A percentile compares a stretch with the other conserved stretches of the same genome.
These are phyloP conservation scores for Phycodurus eques DNA, from an alignment of 2,113 vertebrate species.

Conservation along the genomic window DNA sequence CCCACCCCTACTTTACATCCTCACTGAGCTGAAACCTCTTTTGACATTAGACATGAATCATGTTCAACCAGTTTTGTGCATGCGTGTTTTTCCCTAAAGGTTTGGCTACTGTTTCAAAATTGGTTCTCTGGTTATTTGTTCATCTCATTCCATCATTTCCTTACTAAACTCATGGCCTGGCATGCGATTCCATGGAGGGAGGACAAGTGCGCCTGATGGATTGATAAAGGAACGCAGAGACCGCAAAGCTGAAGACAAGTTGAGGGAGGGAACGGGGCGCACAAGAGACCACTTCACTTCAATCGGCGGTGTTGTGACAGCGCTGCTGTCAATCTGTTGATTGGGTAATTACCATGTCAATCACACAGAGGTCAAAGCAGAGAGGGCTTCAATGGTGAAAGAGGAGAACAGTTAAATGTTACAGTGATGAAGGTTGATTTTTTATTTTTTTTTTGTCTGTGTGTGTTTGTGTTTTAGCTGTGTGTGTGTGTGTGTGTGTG, in stretches of 20 bases:
- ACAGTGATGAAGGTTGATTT: conserved; percentile 46
- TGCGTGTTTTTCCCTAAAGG: neutral
- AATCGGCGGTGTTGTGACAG: conserved; percentile 77
- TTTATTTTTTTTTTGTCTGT: neutral
- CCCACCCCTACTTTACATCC: no score
- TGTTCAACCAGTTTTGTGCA: no score
- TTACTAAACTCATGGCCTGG: conserved; percentile 14
- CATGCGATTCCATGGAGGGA: conserved; percentile 23
- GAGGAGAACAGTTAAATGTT: conserved; percentile 24
- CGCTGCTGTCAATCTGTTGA: conserved; percentile 75
- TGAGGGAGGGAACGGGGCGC: conserved; percentile 31
- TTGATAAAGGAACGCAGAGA: conserved; percentile 54
- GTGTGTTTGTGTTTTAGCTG: neutral
- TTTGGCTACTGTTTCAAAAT: conserved; percentile 15
- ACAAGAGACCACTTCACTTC: conserved; percentile 61
- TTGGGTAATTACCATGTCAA: conserved; percentile 85
- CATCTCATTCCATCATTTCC: conserved; percentile 12
- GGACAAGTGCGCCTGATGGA: conserved; percentile 53
- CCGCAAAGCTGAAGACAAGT: conserved; percentile 16
- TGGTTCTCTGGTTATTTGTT: no score
- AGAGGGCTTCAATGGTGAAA: conserved; percentile 60
- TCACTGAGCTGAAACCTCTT: no score
- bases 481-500: neutral
- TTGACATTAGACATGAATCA: no score
- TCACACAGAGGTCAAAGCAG: conserved; percentile 81